Evolutionary conservation across 1,140 invertebrate genomes (phyloP).

Genomic region (Amyelois transitella): DNA sequence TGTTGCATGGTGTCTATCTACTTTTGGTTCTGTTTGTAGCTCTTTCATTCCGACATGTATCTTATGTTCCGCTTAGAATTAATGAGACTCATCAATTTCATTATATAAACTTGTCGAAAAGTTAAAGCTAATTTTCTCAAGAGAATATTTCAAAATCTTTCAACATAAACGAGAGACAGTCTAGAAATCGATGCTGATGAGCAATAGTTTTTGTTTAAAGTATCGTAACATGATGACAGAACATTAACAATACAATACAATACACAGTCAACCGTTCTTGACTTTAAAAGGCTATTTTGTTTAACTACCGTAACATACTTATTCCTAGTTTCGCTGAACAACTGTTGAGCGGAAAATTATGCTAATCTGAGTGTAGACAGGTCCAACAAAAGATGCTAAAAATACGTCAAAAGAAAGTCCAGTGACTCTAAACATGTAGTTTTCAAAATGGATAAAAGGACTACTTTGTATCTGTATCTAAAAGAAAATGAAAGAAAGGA

Average conservation of each 20-base stretch:
- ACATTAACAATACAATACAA: slow-evolving; percentile 18
- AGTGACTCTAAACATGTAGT: too few relatives aligned
- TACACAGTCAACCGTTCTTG: slow-evolving; percentile 12
- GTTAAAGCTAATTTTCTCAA: neutral
- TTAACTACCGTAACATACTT: slow-evolving; percentile 22
- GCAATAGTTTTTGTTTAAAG: neutral
- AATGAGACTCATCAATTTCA: neutral
- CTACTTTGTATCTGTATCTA: too few relatives aligned
- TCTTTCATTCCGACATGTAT: neutral
- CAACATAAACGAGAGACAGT: neutral
- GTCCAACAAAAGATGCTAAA: slow-evolving; percentile 13
- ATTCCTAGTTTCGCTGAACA: slow-evolving; percentile 22
- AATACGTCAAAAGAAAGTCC: too few relatives aligned
- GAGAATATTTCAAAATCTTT: neutral
- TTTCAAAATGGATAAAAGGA: too few relatives aligned
- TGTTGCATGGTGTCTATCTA: slow-evolving; percentile 20
- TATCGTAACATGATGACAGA: neutral
- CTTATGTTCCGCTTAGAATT: neutral
- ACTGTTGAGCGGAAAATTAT: slow-evolving; percentile 47
- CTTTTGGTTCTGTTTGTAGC: neutral
- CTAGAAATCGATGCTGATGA: slow-evolving; percentile 8
- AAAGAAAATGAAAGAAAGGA: too few relatives aligned
- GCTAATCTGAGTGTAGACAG: slow-evolving; percentile 23
- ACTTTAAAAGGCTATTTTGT: slow-evolving; percentile 20
- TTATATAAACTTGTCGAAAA: neutral